A percentile compares a stretch with the other conserved stretches of the same genome.
Evolutionary conservation across 2,797 vertebrate genomes (phyloP).

Genomic region (Trematomus bernacchii): DNA sequence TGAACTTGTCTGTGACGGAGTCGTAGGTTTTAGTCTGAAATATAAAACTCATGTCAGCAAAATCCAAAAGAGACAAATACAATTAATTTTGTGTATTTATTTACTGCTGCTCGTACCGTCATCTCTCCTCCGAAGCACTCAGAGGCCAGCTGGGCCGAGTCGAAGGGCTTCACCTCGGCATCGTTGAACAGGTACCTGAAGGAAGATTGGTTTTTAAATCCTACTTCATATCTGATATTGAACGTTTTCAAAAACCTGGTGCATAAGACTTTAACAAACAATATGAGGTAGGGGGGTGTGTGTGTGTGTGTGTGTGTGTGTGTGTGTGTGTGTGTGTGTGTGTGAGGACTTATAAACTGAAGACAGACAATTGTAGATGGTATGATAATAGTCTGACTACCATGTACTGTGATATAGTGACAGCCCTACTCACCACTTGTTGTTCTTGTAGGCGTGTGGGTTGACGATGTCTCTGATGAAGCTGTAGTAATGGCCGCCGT

Average conservation of each 20-base stretch:
- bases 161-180: conserved; percentile 98
- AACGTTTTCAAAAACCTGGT: too few relatives aligned
- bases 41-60: conserved; percentile 34
- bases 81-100: fast-evolving
- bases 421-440: conserved; percentile 91
- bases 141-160: conserved; percentile 96
- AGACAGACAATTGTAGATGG: too few relatives aligned
- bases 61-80: not conserved
- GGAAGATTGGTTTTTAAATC: not conserved
- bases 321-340: too few relatives aligned
- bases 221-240: not conserved
- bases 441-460: conserved; percentile 96
- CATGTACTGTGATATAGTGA: too few relatives aligned
- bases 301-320: too few relatives aligned
- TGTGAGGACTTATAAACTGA: too few relatives aligned
- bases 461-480: conserved; percentile 98
- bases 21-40: conserved; percentile 98
- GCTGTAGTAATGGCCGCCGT: conserved; percentile 99
- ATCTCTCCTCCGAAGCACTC: conserved; percentile 99
- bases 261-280: too few relatives aligned
- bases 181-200: conserved; percentile 98
- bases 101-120: conserved; percentile 85
- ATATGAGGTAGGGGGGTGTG: too few relatives aligned
- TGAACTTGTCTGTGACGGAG: conserved; percentile 99
- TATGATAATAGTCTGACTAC: too few relatives aligned